Conservation (phyloP, 2,113 vertebrate species). For the Dipodomys merriami region DNA sequence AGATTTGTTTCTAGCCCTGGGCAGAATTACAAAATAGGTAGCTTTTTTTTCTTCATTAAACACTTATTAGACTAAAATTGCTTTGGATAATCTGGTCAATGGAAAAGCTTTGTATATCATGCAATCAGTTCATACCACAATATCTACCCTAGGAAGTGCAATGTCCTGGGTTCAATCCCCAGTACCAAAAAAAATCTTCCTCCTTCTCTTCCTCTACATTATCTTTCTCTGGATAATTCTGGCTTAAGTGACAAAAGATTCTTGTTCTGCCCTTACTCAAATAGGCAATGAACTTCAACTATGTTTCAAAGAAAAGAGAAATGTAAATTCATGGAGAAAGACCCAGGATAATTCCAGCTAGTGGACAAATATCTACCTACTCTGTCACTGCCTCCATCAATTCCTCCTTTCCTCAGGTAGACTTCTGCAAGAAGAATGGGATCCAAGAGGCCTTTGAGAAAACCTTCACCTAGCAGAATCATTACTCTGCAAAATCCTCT, state of each 20-base stretch:
- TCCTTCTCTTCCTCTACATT: too few species aligned
- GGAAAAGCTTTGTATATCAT: background rate
- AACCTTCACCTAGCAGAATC: background rate
- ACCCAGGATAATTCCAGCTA: background rate
- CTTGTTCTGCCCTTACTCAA: background rate
- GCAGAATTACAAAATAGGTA: conserved; percentile 26
- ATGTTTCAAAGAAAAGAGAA: background rate
- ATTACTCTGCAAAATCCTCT: background rate
- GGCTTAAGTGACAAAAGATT: background rate
- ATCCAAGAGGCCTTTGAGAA: background rate
- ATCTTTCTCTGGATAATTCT: too few species aligned
- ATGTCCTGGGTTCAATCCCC: too few species aligned
- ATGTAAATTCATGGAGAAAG: background rate
- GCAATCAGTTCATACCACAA: background rate
- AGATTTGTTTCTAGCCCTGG: background rate
- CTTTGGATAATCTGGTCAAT: background rate
- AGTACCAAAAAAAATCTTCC: too few species aligned
- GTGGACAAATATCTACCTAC: too few species aligned
- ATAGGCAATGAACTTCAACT: background rate
- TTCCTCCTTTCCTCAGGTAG: background rate
- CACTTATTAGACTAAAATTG: background rate
- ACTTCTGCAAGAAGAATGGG: background rate
- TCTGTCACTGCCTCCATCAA: background rate
- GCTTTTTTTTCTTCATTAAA: conserved; percentile 44
- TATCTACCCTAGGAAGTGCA: background rate